These are phyloP conservation scores for Microhierax caerulescens DNA, from an alignment of 2,797 vertebrate species.

Conservation along the genomic window DNA sequence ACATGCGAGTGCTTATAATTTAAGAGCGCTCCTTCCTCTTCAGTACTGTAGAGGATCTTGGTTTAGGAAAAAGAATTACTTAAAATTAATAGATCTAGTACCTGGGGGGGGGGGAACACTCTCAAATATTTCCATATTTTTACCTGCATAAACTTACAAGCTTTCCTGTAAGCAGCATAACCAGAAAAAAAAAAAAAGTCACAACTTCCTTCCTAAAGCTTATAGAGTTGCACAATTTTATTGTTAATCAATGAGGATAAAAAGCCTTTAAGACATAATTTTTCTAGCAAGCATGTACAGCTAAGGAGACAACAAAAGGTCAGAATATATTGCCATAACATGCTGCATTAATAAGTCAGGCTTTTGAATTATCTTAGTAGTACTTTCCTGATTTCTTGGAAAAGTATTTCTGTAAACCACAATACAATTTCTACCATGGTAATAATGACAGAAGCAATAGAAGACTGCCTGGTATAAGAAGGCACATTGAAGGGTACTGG, in stretches of 20 bases:
- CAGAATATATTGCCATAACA: not conserved
- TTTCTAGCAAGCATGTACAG: not conserved
- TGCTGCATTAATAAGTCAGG: not conserved
- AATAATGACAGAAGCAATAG: not conserved
- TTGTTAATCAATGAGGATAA: slow-evolving; percentile 34
- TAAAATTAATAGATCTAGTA: not conserved
- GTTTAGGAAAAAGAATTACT: not conserved
- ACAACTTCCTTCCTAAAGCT: not conserved
- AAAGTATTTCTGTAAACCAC: not conserved
- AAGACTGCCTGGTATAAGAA: not conserved
- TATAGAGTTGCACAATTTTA: not conserved
- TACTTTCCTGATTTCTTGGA: not conserved
- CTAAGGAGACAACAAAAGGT: not conserved
- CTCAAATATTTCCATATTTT: not conserved
- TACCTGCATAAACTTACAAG: not conserved
- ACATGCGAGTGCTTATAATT: not conserved
- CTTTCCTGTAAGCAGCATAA: not conserved
- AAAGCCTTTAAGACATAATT: not conserved
- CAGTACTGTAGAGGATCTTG: not conserved
- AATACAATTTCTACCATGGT: not conserved
- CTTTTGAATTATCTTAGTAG: not conserved
- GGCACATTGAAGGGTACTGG: not conserved
- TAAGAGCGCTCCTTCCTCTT: not conserved
- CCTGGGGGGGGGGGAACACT: rapidly evolving
- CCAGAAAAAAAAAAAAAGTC: not conserved